Base-by-base conservation (phyloP, 2,797 vertebrate genomes). In the Molossus molossus region DNA sequence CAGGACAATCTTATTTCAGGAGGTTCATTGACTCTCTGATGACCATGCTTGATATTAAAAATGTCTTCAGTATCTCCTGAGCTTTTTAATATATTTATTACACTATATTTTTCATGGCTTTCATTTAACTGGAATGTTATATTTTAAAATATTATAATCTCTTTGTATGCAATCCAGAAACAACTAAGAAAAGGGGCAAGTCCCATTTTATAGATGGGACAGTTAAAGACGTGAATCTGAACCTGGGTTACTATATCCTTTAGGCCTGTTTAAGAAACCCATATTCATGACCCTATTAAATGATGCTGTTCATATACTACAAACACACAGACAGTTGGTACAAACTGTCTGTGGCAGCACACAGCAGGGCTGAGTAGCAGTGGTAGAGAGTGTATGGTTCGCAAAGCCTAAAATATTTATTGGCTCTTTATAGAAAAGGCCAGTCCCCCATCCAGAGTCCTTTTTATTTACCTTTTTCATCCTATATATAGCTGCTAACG, bases 331-430 rank as follows among this genome's bases (percentile, higher is more conserved):
- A 6, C 64, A 27, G 29, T 73, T 57, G 48, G 72, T 53, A 95
- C 21, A 90, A 45, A 87, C 5, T 88, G 40, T 53, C 69, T 77
- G 23, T 57, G 72, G 57, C 48, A 48, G 12, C 3, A 73, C 73
- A 57, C 2, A 2, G 50, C 75, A 93, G 29, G 27, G 15, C 5
- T 73, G 50, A 73, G 29, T 29, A 82, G 27, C 0, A 62, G 20
- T 92, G 69, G 57, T 18, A 50, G 25, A 90, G 25, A 89, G 3
- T 10, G 7, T 20, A 85, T 17, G 60, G 29, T 21, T 23, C 65
- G 76, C 45, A 84, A 90, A 84, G 27, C 29, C 40, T 70, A 91
- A 62, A 89, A 58, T 84, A 58, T 45, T 88, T 79, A 84, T 48
- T 87, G 77, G 62, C 29, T 55, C 7, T 73, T 95, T 53, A 55